Percentiles rank a stretch among this genome's conserved stretches.
These are phyloP conservation scores for Dinoponera quadriceps DNA, from an alignment of 1,140 invertebrate species.

Conservation along the genomic window DNA sequence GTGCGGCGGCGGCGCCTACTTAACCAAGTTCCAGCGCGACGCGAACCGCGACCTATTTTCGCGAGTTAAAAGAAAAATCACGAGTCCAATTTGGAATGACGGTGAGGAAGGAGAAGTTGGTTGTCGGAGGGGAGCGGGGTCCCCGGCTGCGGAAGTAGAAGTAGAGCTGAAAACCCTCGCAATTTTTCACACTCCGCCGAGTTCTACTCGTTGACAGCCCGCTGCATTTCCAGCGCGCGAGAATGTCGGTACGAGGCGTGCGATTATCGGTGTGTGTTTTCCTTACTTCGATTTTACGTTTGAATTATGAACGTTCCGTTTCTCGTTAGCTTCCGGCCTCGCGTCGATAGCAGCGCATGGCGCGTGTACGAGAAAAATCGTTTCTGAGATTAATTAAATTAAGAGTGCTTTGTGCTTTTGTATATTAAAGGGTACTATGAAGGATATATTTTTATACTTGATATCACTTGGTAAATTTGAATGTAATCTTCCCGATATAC, in stretches of 20 bases:
- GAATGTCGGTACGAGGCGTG: neutral
- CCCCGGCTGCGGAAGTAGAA: slow-evolving; percentile 35
- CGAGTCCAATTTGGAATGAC: slow-evolving; percentile 19
- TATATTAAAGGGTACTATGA: too few relatives aligned
- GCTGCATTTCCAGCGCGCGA: slow-evolving; percentile 22
- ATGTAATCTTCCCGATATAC: too few relatives aligned
- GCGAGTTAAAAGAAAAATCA: slow-evolving; percentile 30
- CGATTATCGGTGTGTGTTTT: slow-evolving; percentile 29
- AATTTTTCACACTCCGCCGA: slow-evolving; percentile 40
- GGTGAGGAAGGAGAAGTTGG: neutral
- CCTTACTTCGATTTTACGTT: neutral
- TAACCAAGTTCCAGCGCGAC: slow-evolving; percentile 27
- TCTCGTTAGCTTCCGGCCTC: too few relatives aligned
- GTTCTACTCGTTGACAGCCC: slow-evolving; percentile 35
- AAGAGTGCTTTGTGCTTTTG: too few relatives aligned
- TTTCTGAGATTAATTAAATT: neutral
- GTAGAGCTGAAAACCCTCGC: slow-evolving; percentile 30
- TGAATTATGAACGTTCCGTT: neutral
- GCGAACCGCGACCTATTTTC: slow-evolving; percentile 42
- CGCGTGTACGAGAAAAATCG: neutral
- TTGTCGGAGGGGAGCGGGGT: neutral
- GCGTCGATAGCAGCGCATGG: too few relatives aligned
- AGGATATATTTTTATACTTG: too few relatives aligned
- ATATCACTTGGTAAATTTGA: too few relatives aligned
- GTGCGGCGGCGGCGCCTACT: neutral